These are phyloP conservation scores for Oryzias curvinotus DNA, from an alignment of 2,113 vertebrate species.

Conservation along the genomic window DNA sequence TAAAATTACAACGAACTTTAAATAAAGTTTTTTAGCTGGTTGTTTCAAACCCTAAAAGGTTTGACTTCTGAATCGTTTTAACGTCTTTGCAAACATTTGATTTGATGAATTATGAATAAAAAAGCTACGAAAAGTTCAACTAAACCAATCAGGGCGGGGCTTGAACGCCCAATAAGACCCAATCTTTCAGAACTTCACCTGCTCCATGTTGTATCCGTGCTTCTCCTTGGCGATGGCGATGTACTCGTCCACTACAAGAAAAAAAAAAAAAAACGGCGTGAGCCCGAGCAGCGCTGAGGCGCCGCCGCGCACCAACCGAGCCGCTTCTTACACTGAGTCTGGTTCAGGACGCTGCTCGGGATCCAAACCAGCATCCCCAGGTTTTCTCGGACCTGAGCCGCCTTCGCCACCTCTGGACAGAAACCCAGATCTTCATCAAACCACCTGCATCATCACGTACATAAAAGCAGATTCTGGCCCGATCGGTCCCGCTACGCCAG, in stretches of 20 bases:
- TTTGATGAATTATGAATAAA: no score
- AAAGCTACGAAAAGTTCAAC: no score
- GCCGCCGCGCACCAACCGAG: background rate
- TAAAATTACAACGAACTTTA: no score
- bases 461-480: no score
- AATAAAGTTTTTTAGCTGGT: no score
- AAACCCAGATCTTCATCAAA: background rate
- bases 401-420: slow-evolving; percentile 81
- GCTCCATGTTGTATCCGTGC: slow-evolving; percentile 97
- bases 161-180: no score
- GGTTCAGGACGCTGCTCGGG: slow-evolving; percentile 87
- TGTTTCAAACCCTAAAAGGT: no score
- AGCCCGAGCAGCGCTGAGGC: background rate
- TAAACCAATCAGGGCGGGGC: no score
- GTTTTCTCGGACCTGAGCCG: slow-evolving; percentile 89
- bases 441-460: background rate
- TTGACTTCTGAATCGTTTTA: no score
- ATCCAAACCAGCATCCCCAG: slow-evolving; percentile 97
- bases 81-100: no score
- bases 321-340: slow-evolving; percentile 86
- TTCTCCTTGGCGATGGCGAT: slow-evolving; percentile 98
- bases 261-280: slow-evolving; percentile 43
- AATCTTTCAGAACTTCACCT: slow-evolving; percentile 72
- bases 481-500: no score
- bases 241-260: slow-evolving; percentile 93